Percentiles rank a stretch among this genome's conserved stretches.
Evolutionary conservation across 2,888 invertebrate genomes (phyloP).

Genomic region (Eucriotettix oculatus): DNA sequence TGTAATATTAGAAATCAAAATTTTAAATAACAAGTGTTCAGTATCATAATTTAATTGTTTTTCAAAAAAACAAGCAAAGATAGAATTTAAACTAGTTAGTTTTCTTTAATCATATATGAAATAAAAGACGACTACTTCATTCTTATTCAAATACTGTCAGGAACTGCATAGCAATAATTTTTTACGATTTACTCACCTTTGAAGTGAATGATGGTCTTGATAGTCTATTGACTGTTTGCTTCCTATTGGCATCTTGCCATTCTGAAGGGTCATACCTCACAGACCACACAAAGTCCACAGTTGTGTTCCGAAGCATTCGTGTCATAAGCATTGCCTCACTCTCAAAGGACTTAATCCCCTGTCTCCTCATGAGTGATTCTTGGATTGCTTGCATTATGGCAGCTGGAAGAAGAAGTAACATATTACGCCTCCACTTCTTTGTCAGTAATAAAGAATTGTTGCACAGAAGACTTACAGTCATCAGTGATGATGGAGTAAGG

Average conservation of each 20-base stretch:
- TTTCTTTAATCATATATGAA: too few species aligned
- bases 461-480: neutral
- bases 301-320: constrained; percentile 59
- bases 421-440: neutral
- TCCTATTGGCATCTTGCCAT: constrained; percentile 43
- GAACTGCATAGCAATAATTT: too few species aligned
- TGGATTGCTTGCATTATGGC: neutral
- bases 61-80: too few species aligned
- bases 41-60: too few species aligned
- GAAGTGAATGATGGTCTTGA: constrained; percentile 79
- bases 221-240: constrained; percentile 63
- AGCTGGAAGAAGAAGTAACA: neutral
- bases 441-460: neutral
- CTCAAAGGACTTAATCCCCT: constrained; percentile 2
- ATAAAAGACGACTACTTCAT: too few species aligned
- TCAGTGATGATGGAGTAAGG: too few species aligned
- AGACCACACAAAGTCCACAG: constrained; percentile 82
- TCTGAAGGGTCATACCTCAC: constrained; percentile 68
- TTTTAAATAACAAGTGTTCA: too few species aligned
- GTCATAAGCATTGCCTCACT: constrained; percentile 52
- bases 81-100: too few species aligned
- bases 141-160: too few species aligned
- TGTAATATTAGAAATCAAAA: too few species aligned
- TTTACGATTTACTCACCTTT: constrained; percentile 43
- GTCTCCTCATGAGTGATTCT: neutral